Evolutionary conservation across 2,888 invertebrate genomes (phyloP).

Genomic region (Plusia festucae): DNA sequence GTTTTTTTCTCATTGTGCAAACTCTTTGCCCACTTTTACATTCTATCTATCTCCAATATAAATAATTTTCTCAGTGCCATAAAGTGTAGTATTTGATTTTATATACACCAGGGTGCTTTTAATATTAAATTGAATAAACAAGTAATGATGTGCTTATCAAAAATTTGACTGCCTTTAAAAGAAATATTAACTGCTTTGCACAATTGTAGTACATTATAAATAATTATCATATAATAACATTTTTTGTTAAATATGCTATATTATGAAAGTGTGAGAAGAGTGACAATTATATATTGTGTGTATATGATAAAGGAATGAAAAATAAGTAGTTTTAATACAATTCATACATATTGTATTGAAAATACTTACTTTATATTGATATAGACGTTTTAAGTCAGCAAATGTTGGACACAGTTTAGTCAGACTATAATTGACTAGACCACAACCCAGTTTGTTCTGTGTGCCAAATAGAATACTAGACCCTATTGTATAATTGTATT

Average conservation of each 20-base stretch:
- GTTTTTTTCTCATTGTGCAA: slow-evolving; percentile 11
- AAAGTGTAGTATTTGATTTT: slow-evolving; percentile 26
- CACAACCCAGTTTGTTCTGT: no score
- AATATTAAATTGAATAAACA: not conserved
- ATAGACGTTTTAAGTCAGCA: no score
- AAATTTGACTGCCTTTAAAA: not conserved
- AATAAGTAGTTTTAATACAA: no score
- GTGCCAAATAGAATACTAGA: no score
- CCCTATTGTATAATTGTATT: no score
- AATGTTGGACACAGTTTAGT: no score
- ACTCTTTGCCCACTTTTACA: slow-evolving; percentile 1
- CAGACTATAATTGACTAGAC: no score
- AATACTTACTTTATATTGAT: not conserved
- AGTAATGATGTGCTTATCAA: not conserved
- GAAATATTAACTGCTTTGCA: not conserved
- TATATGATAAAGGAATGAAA: no score
- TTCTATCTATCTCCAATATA: slow-evolving; percentile 2
- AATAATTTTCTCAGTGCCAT: slow-evolving; percentile 41
- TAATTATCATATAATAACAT: not conserved
- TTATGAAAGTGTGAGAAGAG: not conserved
- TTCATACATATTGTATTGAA: not conserved
- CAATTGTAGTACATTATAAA: not conserved
- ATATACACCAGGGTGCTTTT: slow-evolving; percentile 20
- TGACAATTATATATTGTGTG: no score
- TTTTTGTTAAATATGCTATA: not conserved